phyloP scores from a whole-genome alignment of 2,113 vertebrate species.

The Ceuthmochares aereus region DNA sequence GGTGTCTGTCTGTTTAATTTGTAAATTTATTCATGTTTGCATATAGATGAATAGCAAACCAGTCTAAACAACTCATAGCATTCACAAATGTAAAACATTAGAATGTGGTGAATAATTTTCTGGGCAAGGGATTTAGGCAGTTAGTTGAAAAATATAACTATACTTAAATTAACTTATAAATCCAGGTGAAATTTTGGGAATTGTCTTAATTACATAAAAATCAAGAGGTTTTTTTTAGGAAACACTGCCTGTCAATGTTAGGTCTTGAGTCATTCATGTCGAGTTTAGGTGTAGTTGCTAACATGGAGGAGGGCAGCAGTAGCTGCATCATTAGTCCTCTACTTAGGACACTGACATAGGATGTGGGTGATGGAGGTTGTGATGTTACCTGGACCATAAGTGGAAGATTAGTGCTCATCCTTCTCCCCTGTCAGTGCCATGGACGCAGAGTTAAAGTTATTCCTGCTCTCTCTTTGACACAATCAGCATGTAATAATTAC shows the following conservation, averaged over 20 bases:
- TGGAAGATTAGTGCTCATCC: not conserved
- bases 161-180: not conserved
- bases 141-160: not conserved
- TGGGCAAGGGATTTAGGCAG: not conserved
- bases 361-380: not conserved
- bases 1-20: not conserved
- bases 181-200: not conserved
- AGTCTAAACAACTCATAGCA: not conserved
- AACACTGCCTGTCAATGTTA: not conserved
- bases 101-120: not conserved
- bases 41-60: not conserved
- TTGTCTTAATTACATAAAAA: not conserved
- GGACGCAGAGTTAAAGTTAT: not conserved
- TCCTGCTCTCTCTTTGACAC: not conserved
- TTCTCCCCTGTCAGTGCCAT: not conserved
- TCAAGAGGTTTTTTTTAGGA: not conserved
- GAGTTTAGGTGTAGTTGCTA: not conserved
- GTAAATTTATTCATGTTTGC: not conserved
- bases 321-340: not conserved
- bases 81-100: not conserved
- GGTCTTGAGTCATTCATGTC: not conserved
- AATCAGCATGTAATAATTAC: not conserved
- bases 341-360: not conserved
- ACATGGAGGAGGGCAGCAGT: not conserved
- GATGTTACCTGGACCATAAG: not conserved